Base-by-base conservation (phyloP, 2,888 invertebrate species). In the Xestia sexstrigata region DNA sequence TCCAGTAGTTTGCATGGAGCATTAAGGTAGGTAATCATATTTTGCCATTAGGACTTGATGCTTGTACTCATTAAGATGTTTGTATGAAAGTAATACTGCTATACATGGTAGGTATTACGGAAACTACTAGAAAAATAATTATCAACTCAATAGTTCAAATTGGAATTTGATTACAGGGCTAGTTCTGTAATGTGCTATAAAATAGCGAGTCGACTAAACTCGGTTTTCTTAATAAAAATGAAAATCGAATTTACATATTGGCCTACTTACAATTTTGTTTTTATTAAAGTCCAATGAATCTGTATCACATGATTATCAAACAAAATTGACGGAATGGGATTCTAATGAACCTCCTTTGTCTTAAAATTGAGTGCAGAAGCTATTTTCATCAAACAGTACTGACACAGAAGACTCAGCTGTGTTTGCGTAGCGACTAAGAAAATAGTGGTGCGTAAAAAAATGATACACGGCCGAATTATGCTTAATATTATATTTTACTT, bases 361-460 rank as follows among this genome's bases (percentile, higher is more conserved):
- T 42, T 45, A 35, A n/a, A 71, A 47, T 47, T 55, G 0, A n/a
- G 47, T 55, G 26, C 20, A 26, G 55, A 55, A 69, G 23, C 35
- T 82, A 78, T 73, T 80, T 73, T 70, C n/a, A 69, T 62, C 65
- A 71, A 86, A 81, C 62, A 82, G 69, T 70, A 77, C 67, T 75
- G 68, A 42, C 63, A 75, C 63, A 60, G 58, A 78, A 74, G 11
- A 78, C 76, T 82, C 83, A 79, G 87, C 81, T 85, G 89, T 87
- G 81, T 81, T 78, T 87, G 76, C 74, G 23, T 76, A 77, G 76
- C 73, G 67, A 55, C 69, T 49, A 20, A 70, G 74, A 88, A 76
- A 87, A 86, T 76, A 68, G 76, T 81, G 70, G 77, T 83, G 81
- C 80, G 80, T 87, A 83, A 74, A 88, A 81, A 85, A 81, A 73